Conservation (phyloP, 2,888 invertebrate genomes). For the Xestia ashworthii region DNA sequence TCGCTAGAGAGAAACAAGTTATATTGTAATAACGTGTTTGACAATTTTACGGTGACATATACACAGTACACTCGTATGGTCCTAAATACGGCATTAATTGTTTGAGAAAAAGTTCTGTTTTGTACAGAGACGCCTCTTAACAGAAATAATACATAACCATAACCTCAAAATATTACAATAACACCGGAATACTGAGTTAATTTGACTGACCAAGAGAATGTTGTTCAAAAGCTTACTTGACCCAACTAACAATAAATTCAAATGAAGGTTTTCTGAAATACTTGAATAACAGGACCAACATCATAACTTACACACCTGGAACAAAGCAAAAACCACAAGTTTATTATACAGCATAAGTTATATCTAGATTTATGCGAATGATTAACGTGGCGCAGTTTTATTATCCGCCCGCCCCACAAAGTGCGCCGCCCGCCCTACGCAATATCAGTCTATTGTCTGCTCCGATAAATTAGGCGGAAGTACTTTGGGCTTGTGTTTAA, state of each 20-base stretch:
- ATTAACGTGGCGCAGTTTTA: slow-evolving; percentile 57
- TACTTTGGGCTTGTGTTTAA: slow-evolving; percentile 30
- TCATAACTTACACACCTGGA: slow-evolving; percentile 7
- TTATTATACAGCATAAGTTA: slow-evolving; percentile 37
- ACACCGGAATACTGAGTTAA: neutral
- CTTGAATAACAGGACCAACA: slow-evolving; percentile 11
- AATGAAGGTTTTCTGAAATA: neutral
- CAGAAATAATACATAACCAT: neutral
- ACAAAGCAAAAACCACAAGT: slow-evolving; percentile 37
- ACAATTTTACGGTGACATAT: too few species aligned
- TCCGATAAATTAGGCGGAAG: slow-evolving; percentile 52
- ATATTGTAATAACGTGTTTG: too few species aligned
- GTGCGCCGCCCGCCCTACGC: slow-evolving; percentile 42
- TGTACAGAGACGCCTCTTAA: too few species aligned
- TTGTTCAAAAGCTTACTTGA: neutral
- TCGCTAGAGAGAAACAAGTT: too few species aligned
- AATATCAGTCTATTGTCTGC: slow-evolving; percentile 51
- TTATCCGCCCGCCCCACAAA: slow-evolving; percentile 40
- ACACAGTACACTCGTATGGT: too few species aligned
- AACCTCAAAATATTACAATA: neutral
- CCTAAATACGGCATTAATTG: too few species aligned
- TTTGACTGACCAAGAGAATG: neutral
- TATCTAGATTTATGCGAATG: slow-evolving; percentile 54
- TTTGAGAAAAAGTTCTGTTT: neutral
- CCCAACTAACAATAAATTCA: neutral